phyloP scores from a whole-genome alignment of 2,888 invertebrate genomes.

The Drepana falcataria region DNA sequence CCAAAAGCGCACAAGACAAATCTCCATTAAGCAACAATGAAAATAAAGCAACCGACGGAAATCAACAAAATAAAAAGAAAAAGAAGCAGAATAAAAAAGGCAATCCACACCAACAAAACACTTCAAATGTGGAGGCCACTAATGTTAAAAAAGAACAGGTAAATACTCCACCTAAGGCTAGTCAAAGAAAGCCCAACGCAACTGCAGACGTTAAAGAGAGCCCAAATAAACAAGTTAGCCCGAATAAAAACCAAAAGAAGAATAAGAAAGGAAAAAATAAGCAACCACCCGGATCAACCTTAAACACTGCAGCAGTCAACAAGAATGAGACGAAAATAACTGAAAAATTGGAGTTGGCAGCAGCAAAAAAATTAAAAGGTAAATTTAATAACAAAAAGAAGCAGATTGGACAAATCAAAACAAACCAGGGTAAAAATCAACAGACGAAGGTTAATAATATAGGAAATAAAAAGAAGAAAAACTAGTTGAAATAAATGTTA shows the following conservation, averaged over 20 bases:
- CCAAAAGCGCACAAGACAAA: constrained; percentile 9
- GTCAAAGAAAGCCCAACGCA: background rate
- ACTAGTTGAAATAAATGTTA: constrained; percentile 28
- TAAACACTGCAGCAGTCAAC: constrained; percentile 10
- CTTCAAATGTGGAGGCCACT: background rate
- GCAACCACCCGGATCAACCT: background rate
- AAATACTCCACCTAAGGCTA: background rate
- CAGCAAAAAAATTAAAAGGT: constrained; percentile 56
- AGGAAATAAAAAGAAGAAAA: constrained; percentile 34
- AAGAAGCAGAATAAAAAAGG: constrained; percentile 19
- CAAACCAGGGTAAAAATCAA: constrained; percentile 28
- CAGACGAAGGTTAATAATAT: constrained; percentile 19
- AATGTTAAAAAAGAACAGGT: background rate
- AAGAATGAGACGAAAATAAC: constrained; percentile 41
- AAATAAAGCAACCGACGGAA: constrained; percentile 1
- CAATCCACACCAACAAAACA: background rate
- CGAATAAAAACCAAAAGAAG: constrained; percentile 3
- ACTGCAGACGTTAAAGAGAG: background rate
- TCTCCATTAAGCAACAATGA: background rate
- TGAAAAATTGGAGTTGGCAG: constrained; percentile 40
- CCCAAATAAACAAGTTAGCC: background rate
- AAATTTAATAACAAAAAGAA: constrained; percentile 56
- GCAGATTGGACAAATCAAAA: constrained; percentile 52
- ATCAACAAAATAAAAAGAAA: constrained; percentile 10
- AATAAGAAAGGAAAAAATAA: constrained; percentile 1